Conservation (phyloP, 1,140 invertebrate species). For the Metaphire vulgaris region DNA sequence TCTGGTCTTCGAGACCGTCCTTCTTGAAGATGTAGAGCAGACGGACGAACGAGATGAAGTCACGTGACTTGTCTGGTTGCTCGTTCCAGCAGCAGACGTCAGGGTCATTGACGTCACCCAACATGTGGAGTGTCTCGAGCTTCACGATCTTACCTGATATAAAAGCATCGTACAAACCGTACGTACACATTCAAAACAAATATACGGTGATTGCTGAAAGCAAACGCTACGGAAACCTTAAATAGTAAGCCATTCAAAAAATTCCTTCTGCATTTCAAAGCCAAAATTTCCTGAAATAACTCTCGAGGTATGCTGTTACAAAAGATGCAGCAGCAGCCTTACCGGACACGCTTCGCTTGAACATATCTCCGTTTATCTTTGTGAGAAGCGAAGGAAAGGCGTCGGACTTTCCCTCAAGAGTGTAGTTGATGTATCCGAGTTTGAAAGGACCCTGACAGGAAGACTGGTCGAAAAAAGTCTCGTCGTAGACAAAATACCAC, state of each 20-base stretch:
- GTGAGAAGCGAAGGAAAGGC: background rate
- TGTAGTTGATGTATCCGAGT: constrained; percentile 24
- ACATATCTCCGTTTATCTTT: constrained; percentile 16
- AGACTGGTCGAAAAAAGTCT: constrained; percentile 16
- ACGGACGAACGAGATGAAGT: constrained; percentile 16
- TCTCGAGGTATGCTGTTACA: too few relatives aligned
- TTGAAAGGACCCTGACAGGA: constrained; percentile 14
- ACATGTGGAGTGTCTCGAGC: constrained; percentile 13
- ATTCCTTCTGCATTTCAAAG: background rate
- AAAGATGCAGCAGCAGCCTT: constrained; percentile 1
- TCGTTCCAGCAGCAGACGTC: constrained; percentile 16
- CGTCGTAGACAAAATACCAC: constrained; percentile 19
- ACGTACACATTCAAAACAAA: background rate
- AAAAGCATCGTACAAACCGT: background rate
- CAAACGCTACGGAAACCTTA: background rate
- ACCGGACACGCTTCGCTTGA: constrained; percentile 21
- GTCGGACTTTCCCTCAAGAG: constrained; percentile 14
- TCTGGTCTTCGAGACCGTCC: constrained; percentile 48
- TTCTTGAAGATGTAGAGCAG: constrained; percentile 19
- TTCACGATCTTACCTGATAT: constrained; percentile 14
- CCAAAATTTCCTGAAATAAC: too few relatives aligned
- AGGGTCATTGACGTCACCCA: constrained; percentile 10
- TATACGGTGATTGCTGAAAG: background rate
- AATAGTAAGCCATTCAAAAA: background rate
- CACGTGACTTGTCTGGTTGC: constrained; percentile 13